These are phyloP conservation scores for Drosophila yooni DNA, from an alignment of 2,888 invertebrate genomes.

Conservation along the genomic window DNA sequence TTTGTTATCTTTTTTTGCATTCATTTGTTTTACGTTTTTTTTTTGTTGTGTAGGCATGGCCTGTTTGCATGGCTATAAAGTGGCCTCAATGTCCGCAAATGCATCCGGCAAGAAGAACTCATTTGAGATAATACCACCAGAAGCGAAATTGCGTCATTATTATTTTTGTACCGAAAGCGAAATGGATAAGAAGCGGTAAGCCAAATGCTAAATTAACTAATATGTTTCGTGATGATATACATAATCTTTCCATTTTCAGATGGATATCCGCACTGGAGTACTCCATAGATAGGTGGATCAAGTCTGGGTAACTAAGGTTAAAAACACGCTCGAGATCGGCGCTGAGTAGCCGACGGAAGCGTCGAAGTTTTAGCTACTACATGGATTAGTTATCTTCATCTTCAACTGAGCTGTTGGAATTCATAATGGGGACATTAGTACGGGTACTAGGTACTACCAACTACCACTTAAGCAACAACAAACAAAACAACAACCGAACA, in stretches of 20 bases:
- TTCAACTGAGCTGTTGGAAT: constrained; percentile 18
- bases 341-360: constrained; percentile 76
- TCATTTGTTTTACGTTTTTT: neutral
- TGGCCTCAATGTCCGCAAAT: constrained; percentile 91
- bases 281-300: constrained; percentile 97
- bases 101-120: constrained; percentile 95
- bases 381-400: constrained; percentile 68
- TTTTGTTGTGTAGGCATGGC: constrained; percentile 90
- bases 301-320: constrained; percentile 87
- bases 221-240: neutral
- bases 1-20: constrained; percentile 7
- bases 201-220: neutral
- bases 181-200: constrained; percentile 96
- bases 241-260: constrained; percentile 85
- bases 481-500: constrained; percentile 28
- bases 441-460: constrained; percentile 78
- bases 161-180: constrained; percentile 97
- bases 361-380: constrained; percentile 82
- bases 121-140: constrained; percentile 95
- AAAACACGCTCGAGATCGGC: constrained; percentile 79
- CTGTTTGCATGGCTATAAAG: constrained; percentile 94
- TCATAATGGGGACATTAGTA: constrained; percentile 68
- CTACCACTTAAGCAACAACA: constrained; percentile 46
- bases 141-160: constrained; percentile 93
- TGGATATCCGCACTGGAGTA: constrained; percentile 97